phyloP scores from a whole-genome alignment of 2,797 vertebrate genomes.

The Mormyrus hasselquistii region DNA sequence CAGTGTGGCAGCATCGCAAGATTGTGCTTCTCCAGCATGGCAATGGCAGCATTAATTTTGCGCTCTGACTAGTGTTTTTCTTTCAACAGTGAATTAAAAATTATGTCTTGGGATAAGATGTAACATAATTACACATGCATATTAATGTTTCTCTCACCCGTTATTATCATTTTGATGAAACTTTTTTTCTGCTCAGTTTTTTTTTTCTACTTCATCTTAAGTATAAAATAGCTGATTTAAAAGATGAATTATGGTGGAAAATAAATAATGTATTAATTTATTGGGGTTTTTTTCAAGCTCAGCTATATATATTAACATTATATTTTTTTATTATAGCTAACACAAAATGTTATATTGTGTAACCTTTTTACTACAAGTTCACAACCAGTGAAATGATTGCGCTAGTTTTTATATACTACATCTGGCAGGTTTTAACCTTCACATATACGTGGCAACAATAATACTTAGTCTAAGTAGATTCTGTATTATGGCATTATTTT shows the following conservation, averaged over 20 bases:
- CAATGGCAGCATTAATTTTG: constrained; percentile 19
- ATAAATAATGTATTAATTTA: neutral
- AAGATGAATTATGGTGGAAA: neutral
- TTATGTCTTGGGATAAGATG: constrained; percentile 29
- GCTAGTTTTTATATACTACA: neutral
- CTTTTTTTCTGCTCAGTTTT: neutral
- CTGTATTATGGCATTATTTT: neutral
- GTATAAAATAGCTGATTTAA: neutral
- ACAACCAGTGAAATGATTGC: neutral
- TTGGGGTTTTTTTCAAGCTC: neutral
- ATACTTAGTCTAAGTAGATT: neutral
- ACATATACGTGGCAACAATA: neutral
- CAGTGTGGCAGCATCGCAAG: neutral
- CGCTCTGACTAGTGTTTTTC: constrained; percentile 26
- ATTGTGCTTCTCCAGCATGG: neutral
- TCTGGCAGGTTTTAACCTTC: neutral
- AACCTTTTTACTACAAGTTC: neutral
- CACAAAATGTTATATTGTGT: neutral
- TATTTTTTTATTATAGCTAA: neutral
- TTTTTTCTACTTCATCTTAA: neutral
- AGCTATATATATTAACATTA: neutral
- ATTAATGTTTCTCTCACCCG: constrained; percentile 35
- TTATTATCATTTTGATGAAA: constrained; percentile 25
- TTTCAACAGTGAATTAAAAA: constrained; percentile 33
- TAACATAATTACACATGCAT: constrained; percentile 29